Conservation (phyloP, 2,113 vertebrate species). For the Setophaga coronata region DNA sequence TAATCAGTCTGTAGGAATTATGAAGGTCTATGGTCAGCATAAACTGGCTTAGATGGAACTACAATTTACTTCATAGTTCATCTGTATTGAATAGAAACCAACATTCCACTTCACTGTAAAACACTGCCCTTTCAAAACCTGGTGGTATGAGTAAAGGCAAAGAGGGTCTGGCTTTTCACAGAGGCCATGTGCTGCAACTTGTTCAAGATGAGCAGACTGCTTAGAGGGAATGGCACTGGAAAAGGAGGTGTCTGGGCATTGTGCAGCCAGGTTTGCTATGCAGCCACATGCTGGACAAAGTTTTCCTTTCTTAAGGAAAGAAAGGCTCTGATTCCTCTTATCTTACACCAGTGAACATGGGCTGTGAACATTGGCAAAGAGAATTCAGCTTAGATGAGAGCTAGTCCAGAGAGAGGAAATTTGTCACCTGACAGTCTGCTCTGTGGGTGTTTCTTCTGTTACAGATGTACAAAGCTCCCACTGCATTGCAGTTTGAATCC, state of each 20-base stretch:
- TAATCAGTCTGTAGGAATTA: background rate
- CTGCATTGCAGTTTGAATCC: background rate
- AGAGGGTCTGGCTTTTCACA: background rate
- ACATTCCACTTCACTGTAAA: background rate
- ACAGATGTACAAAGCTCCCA: background rate
- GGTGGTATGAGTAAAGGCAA: background rate
- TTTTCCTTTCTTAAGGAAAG: background rate
- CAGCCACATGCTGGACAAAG: accelerated
- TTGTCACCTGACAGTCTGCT: background rate
- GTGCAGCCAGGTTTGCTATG: background rate
- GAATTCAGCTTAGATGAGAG: background rate
- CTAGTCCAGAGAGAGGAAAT: background rate
- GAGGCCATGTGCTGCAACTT: background rate
- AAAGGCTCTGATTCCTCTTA: background rate
- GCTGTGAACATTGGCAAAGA: background rate
- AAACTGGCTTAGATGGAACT: background rate
- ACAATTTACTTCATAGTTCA: background rate
- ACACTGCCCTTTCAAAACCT: background rate
- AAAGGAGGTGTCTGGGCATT: background rate
- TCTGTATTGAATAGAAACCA: background rate
- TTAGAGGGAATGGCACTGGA: background rate
- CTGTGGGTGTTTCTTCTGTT: constrained; percentile 3
- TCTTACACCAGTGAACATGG: background rate
- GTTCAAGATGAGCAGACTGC: background rate
- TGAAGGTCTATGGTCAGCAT: background rate